Evolutionary conservation across 2,888 invertebrate species (phyloP), one percentile per base, ranked within the genome.

Genomic region (Argyresthia goedartella): DNA sequence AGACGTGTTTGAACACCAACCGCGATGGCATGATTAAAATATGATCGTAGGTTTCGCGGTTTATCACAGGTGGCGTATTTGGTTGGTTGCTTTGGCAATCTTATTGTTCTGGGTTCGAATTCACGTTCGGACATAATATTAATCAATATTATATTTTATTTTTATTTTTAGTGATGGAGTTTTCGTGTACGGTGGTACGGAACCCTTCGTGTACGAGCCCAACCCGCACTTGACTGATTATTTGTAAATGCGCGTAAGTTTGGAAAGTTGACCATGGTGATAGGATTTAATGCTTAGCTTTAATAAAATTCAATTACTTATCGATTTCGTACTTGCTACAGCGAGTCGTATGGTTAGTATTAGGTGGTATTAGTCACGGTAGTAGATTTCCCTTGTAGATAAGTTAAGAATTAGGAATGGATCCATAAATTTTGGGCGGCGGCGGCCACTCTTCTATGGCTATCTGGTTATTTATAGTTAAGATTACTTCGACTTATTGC

Each of bases 381-480:
- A 2, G 10, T 25, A 48, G 4, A 36, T 14, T 36, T 11, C 42
- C 13, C 8, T 14, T 58, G 56, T 53, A 62, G 64, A 66, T 63
- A 61, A 62, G 57, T 60, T 60, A 71, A 66, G 25, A 25, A 25
- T 25, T 25, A 25, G 25, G 25, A 25, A 25, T 25, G 25, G 64
- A 60, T 57, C 60, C 55, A 70, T 73, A 73, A 73, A 70, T 73
- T 71, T 53, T 56, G 56, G 59, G 61, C 43, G 41, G 56, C 56
- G 62, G 60, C 60, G 4, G 10, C 8, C 8, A 44, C 1, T n/a
- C 10, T 44, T 16, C 44, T 44, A 16, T 8, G 15, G 16, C 16
- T 69, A 69, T 71, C 71, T 65, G 62, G 59, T 69, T 71, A 70
- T 73, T 73, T 73, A 73, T 67, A 62, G 62, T 43, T 52, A 0